Base-by-base conservation (phyloP, 2,888 invertebrate species). In the Cancer borealis region DNA sequence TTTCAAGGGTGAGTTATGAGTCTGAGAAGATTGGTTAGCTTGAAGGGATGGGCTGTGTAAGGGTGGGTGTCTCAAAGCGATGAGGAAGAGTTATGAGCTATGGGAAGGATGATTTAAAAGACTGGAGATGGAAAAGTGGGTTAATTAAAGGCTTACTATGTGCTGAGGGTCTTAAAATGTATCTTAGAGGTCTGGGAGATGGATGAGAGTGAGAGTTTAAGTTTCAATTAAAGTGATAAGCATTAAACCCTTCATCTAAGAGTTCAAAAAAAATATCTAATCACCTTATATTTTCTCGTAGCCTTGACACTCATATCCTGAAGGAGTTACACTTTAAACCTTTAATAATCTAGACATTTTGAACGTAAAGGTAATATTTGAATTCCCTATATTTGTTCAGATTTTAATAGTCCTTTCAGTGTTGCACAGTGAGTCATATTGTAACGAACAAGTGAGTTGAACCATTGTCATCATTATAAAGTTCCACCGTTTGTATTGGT, bases 51-150 rank as follows among this genome's bases (percentile, higher is more conserved):
- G 54, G 54, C 6, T 54, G 10, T n/a, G 66, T 21, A 6, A 14
- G 14, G 88, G 66, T 6, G n/a, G n/a, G 21, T 66, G n/a, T n/a
- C n/a, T 66, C 6, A 66, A 8, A 66, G n/a, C 17, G 5, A n/a
- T 21, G n/a, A 17, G 66, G 66, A 66, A 66, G n/a, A 66, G 66
- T 66, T 66, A 66, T 66, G 66, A 66, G 66, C 6, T 66, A n/a
- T 66, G 66, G n/a, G 66, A 66, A n/a, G 66, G 66, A 66, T 66
- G n/a, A 66, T 66, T 66, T 21, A 66, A n/a, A 66, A 66, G 66
- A 66, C 21, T 66, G 66, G 66, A 66, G 66, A 66, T 66, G 66
- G n/a, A n/a, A 66, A 66, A 66, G n/a, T 66, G n/a, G 66, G 66
- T 21, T 66, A n/a, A 66, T 66, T 21, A 66, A 66, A 14, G n/a